Evolutionary conservation across 2,888 invertebrate species (phyloP).

Genomic region (Eristalinus sepulchralis): DNA sequence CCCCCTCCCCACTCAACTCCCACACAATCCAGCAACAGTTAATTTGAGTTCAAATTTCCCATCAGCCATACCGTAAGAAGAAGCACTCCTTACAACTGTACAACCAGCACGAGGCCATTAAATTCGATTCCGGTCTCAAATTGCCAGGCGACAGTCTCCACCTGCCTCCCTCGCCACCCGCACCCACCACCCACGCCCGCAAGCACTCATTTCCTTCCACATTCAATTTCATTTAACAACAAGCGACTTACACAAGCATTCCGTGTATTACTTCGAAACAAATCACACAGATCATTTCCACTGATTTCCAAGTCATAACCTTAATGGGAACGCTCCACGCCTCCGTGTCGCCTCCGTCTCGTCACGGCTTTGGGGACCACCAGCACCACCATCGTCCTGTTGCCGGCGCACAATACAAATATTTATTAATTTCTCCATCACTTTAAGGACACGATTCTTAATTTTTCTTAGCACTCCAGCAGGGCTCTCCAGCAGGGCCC

Average conservation of each 20-base stretch:
- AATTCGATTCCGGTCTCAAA: background rate
- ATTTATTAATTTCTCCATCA: constrained; percentile 57
- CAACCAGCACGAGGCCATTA: background rate
- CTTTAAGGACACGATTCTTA: constrained; percentile 61
- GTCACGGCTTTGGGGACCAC: background rate
- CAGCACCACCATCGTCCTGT: background rate
- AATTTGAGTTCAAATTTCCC: background rate
- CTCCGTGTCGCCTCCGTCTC: background rate
- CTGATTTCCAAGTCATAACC: constrained; percentile 22
- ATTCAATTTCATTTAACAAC: background rate
- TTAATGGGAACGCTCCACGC: constrained; percentile 4
- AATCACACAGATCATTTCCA: constrained; percentile 27
- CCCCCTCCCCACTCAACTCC: background rate
- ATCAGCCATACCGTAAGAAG: background rate
- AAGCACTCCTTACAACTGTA: background rate
- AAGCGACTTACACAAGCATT: background rate
- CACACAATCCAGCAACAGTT: background rate
- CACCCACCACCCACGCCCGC: background rate
- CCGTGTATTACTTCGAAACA: constrained; percentile 5
- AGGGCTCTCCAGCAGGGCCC: background rate
- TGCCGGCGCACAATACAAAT: constrained; percentile 32
- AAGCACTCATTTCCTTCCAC: background rate
- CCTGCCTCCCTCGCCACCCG: background rate
- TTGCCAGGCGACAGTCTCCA: background rate
- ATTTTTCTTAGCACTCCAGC: constrained; percentile 11